phyloP scores from a whole-genome alignment of 2,888 invertebrate species.

The Ceramica pisi region DNA sequence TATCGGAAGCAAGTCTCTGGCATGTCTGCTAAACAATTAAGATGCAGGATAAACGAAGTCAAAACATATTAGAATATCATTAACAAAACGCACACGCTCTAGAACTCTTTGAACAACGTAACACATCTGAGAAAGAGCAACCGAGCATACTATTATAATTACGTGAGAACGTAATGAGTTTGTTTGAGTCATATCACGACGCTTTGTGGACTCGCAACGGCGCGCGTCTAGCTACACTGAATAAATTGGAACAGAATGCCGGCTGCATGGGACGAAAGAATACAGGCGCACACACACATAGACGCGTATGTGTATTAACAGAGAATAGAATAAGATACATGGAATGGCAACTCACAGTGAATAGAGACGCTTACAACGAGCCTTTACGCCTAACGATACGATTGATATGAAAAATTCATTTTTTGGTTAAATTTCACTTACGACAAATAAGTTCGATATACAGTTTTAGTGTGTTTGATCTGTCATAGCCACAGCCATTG shows the following conservation, averaged over 20 bases:
- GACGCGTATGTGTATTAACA: too few species aligned
- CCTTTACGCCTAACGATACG: too few species aligned
- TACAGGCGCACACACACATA: too few species aligned
- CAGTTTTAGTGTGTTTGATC: too few species aligned
- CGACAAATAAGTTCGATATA: too few species aligned
- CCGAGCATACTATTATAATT: conserved; percentile 58
- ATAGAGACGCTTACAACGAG: too few species aligned
- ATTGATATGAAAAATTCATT: too few species aligned
- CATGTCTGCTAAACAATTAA: background rate
- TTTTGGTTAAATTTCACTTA: too few species aligned
- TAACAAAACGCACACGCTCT: conserved; percentile 24
- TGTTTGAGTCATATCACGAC: conserved; percentile 61
- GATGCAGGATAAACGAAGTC: background rate
- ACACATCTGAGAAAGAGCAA: conserved; percentile 55
- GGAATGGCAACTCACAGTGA: too few species aligned
- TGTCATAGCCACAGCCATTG: background rate
- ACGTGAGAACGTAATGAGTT: conserved; percentile 67
- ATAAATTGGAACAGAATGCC: background rate
- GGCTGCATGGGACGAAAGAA: background rate
- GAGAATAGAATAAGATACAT: too few species aligned
- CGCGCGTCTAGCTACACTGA: conserved; percentile 22
- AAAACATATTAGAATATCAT: conserved; percentile 3
- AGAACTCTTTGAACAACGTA: conserved; percentile 17
- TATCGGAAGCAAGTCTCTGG: background rate
- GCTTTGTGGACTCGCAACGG: conserved; percentile 54